phyloP scores from a whole-genome alignment of 1,140 invertebrate species.

The Hestina assimilis region DNA sequence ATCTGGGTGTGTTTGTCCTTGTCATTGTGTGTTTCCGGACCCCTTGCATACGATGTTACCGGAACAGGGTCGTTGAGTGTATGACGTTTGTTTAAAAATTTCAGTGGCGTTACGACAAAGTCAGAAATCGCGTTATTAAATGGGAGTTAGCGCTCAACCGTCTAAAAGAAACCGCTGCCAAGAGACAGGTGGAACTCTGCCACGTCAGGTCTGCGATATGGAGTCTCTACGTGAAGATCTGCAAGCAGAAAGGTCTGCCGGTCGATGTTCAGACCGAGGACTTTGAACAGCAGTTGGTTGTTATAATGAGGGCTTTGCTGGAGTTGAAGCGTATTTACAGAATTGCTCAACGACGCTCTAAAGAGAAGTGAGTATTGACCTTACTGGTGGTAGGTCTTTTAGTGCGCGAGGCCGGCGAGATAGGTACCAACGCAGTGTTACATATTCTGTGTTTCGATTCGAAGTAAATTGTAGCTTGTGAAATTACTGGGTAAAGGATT shows the following conservation, averaged over 20 bases:
- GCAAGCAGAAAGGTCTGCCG: constrained; percentile 63
- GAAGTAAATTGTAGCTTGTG: no score
- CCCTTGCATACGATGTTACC: no score
- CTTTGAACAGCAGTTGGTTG: constrained; percentile 71
- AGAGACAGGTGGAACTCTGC: constrained; percentile 61
- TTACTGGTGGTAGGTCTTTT: background rate
- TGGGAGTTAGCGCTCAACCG: constrained; percentile 71
- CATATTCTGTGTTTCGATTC: no score
- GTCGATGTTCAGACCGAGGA: constrained; percentile 45
- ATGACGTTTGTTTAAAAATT: constrained; percentile 11
- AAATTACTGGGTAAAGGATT: no score
- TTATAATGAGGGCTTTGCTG: constrained; percentile 66
- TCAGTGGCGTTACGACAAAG: constrained; percentile 70
- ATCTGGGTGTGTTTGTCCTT: no score
- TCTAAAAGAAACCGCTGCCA: constrained; percentile 66
- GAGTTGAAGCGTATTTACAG: constrained; percentile 65
- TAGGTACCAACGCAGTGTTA: no score
- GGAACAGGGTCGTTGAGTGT: no score
- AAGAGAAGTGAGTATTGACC: constrained; percentile 52
- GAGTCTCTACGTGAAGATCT: constrained; percentile 69
- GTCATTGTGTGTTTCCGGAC: no score
- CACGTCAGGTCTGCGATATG: constrained; percentile 67
- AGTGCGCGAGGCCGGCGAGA: no score
- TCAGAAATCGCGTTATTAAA: constrained; percentile 64
- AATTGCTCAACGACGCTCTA: constrained; percentile 57